A percentile compares a stretch with the other conserved stretches of the same genome.
Evolutionary conservation across 2,113 vertebrate species (phyloP).

Genomic region (Halcyon senegalensis): DNA sequence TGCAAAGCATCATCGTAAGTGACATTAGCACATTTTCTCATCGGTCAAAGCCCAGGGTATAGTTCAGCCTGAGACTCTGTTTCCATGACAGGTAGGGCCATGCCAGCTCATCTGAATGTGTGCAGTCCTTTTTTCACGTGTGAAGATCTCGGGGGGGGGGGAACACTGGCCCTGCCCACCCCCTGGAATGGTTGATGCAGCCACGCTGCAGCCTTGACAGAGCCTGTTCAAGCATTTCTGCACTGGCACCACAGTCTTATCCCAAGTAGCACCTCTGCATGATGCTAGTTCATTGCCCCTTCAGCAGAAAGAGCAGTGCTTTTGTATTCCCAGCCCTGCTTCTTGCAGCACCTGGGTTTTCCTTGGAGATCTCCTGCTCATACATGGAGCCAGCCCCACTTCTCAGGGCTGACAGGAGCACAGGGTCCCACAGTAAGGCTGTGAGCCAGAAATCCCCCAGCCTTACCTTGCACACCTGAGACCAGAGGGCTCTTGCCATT

Average conservation of each 20-base stretch:
- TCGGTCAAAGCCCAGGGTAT: neutral
- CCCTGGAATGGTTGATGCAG: neutral
- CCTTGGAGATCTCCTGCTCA: neutral
- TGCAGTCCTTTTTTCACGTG: neutral
- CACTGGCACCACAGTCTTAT: neutral
- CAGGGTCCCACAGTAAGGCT: fast-evolving
- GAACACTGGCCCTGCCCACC: neutral
- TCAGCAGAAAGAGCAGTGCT: neutral
- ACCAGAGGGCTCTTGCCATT: fast-evolving
- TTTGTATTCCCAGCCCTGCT: neutral
- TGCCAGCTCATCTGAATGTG: neutral
- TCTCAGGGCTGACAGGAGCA: neutral
- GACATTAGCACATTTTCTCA: neutral
- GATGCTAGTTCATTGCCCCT: fast-evolving
- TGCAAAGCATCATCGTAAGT: neutral
- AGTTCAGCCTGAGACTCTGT: neutral
- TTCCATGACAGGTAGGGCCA: neutral
- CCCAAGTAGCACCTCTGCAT: fast-evolving
- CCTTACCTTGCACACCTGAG: fast-evolving
- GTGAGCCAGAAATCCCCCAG: neutral
- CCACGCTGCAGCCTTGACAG: neutral
- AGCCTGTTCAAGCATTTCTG: neutral
- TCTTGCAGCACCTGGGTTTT: neutral
- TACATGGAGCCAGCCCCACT: neutral
- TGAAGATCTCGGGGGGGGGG: neutral